Evolutionary conservation across 2,888 invertebrate genomes (phyloP).

Genomic region (Leptura quadrifasciata): DNA sequence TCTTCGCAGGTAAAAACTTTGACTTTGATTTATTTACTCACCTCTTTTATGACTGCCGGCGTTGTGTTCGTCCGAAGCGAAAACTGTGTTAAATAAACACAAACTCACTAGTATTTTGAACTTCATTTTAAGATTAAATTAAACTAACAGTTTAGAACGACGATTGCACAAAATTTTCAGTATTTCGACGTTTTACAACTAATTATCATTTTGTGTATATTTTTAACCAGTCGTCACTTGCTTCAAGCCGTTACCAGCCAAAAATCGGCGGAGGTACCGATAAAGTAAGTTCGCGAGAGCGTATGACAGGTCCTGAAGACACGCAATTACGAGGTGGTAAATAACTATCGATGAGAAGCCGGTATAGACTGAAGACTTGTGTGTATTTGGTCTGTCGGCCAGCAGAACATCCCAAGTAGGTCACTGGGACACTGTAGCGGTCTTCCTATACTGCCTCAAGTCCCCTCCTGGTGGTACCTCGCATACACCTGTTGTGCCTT

Average conservation of each 20-base stretch:
- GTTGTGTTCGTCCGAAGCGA: conserved; percentile 58
- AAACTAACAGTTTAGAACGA: conserved; percentile 11
- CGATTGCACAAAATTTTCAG: conserved; percentile 1
- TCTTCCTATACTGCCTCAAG: conserved; percentile 63
- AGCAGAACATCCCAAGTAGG: conserved; percentile 72
- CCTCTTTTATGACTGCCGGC: conserved; percentile 60
- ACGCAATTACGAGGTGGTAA: conserved; percentile 34
- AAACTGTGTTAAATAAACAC: conserved; percentile 61
- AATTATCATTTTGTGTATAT: conserved; percentile 26
- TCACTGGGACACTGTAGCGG: conserved; percentile 73
- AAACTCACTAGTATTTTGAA: conserved; percentile 63
- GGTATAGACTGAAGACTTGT: conserved; percentile 61
- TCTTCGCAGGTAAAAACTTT: conserved; percentile 23
- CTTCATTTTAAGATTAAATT: conserved; percentile 61
- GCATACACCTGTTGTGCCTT: conserved; percentile 57
- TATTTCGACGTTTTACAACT: conserved; percentile 15
- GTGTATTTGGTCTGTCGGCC: conserved; percentile 71
- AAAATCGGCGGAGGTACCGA: not conserved
- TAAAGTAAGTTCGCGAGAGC: conserved; percentile 29
- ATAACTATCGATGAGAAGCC: conserved; percentile 60
- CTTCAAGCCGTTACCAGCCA: not conserved
- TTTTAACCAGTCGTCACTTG: not conserved
- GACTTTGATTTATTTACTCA: conserved; percentile 50
- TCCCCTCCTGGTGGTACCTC: conserved; percentile 59
- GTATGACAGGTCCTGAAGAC: conserved; percentile 7